Evolutionary conservation across 1,140 invertebrate species (phyloP), one percentile per base, ranked within the genome.

Genomic region (Sarcophaga bullata): DNA sequence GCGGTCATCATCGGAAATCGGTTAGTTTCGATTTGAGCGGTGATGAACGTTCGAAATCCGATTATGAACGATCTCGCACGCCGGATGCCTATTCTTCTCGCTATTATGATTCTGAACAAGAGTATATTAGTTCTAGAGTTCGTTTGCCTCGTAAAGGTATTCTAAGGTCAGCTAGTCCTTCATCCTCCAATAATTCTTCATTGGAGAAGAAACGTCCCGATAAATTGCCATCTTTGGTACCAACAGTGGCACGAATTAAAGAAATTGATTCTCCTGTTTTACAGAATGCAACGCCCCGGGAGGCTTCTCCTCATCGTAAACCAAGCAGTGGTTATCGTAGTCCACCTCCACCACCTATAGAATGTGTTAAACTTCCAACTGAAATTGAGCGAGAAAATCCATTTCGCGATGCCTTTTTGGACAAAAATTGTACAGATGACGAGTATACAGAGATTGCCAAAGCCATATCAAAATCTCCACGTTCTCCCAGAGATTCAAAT

Each of bases 21-120:
- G 89, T 90, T 0, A 90, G 89, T 73, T 90, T 90, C 17, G 89
- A 90, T 83, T 85, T 90, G 0, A 89, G 88, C n/a, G 89, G 87
- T 0, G 88, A 90, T 80, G 89, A 90, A 80, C 85, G 86, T 8
- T 89, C 88, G 62, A 88, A 85, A 48, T 90, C 88, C 0, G 88
- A 90, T 68, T 86, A 87, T 47, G 88, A 90, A 50, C 84, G 88
- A n/a, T 90, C 88, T 4, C 83, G 84, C 5, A 90, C 88, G 0
- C 88, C 88, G 0, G 88, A 90, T 80, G 82, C 84, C 6, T 80
- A 46, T 17, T 84, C 83, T n/a, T 78, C 81, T 6, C 85, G 88
- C 3, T 86, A 86, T 83, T 90, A 90, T 73, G 88, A 90, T 54
- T 90, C 88, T 3, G 88, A 90, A 84, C 88, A 90, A 82, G 88